phyloP scores from a whole-genome alignment of 2,888 invertebrate genomes.

The Papilio elwesi region DNA sequence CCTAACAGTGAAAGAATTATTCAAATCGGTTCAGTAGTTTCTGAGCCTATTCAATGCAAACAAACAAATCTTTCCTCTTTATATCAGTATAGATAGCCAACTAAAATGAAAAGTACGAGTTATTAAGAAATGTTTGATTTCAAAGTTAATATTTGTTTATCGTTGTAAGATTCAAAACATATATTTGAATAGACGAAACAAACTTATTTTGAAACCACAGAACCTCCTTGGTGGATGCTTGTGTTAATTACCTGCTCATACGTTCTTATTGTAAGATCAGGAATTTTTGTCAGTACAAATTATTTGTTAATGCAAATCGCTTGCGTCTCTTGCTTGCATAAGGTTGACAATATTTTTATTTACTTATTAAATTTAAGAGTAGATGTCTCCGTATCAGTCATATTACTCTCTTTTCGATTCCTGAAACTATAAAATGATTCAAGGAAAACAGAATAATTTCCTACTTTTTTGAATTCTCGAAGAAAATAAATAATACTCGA shows the following conservation, averaged over 20 bases:
- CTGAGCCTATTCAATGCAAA: no score
- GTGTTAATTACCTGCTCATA: neutral
- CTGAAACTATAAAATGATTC: no score
- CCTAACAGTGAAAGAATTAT: no score
- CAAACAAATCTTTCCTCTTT: no score
- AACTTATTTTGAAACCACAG: neutral
- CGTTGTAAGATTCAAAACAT: neutral
- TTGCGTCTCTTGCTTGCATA: neutral
- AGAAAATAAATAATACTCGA: no score
- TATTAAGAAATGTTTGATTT: neutral
- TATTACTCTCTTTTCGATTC: no score
- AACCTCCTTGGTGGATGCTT: neutral
- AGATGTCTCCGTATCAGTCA: no score
- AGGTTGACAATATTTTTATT: neutral
- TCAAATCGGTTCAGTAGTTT: no score
- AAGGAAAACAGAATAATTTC: no score
- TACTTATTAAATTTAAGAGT: no score
- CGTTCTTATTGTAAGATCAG: neutral
- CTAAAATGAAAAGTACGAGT: neutral
- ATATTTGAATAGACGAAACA: conserved; percentile 1
- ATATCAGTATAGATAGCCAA: no score
- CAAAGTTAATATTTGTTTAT: conserved; percentile 6
- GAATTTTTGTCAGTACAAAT: neutral
- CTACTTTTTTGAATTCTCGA: no score
- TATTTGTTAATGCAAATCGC: neutral